Evolutionary conservation across 2,888 invertebrate genomes (phyloP), one percentile per base, ranked within the genome.

Genomic region (Itoplectis maculator): DNA sequence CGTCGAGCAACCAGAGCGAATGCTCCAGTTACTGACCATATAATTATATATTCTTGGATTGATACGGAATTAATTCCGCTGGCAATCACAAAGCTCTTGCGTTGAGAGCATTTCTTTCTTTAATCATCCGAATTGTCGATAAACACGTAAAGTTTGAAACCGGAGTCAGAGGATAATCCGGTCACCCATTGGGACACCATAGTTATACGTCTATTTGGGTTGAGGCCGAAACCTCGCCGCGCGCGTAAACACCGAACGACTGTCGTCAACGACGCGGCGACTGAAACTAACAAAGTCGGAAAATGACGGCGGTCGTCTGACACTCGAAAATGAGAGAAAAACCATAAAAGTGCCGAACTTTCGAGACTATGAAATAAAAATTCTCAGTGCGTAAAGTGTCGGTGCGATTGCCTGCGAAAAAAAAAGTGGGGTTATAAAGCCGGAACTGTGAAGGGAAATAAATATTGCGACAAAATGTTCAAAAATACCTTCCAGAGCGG

Each of bases 401-500:
- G 37, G 15, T 40, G 15, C 8, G 18, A 18, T 9, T 18, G 18
- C 1, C 37, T n/a, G n/a, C 29, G 29, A 29, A 2, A 15, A 35
- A 23, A 37, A 72, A 76, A 81, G 81, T 81, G 70, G 13, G 72
- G 70, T 81, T 76, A 61, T 61, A 75, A 56, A 37, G 37, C 42
- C 35, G 9, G 13, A 79, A 18, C 42, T 15, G 13, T 13, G 2
- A 54, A 63, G 15, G 0, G 42, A 15, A 18, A 51, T 4, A 3
- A 68, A 59, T 49, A 63, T 59, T 42, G 5, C 20, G 73, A 73
- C 20, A 91, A 90, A 88, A 96, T 96, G 96, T 96, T 95, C 89
- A 94, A 95, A 86, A 95, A 95, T 88, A 94, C 95, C 1, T 95
- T 95, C 89, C 95, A 96, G 92, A 95, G 95, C 91, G 95, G 95